phyloP scores from a whole-genome alignment of 1,140 invertebrate genomes.

The Caenorhabditis latens region DNA sequence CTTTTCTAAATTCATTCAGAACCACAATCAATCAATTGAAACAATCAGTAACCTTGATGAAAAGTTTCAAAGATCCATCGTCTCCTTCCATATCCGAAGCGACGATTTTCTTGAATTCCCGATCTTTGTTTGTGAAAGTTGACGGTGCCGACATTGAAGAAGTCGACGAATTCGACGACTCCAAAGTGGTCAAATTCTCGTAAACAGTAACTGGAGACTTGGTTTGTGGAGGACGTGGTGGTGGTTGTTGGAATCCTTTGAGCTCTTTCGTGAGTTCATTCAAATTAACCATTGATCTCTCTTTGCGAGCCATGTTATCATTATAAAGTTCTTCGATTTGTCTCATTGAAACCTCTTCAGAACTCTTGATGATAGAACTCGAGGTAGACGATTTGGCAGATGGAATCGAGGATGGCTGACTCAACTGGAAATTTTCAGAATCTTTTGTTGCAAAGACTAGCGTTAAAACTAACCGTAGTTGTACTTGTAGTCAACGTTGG shows the following conservation, averaged over 20 bases:
- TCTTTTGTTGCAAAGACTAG: background rate
- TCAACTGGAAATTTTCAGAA: background rate
- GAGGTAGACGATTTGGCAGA: background rate
- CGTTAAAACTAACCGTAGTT: background rate
- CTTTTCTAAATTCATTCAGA: background rate
- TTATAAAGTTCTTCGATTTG: background rate
- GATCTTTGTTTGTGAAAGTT: background rate
- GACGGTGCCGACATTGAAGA: background rate
- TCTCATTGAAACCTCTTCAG: background rate
- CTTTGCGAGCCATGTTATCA: conserved; percentile 12
- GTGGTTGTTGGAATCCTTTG: too few relatives aligned
- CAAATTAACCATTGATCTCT: conserved; percentile 39
- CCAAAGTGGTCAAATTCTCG: background rate
- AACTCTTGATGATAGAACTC: background rate
- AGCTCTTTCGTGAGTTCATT: background rate
- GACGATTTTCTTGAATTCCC: background rate
- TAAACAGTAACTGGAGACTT: background rate
- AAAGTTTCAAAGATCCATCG: background rate
- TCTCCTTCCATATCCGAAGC: background rate
- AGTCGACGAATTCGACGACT: background rate
- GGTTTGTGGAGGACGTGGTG: background rate
- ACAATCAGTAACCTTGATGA: background rate
- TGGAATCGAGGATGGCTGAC: background rate
- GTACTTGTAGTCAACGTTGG: background rate
- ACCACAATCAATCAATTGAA: background rate